Conservation (phyloP, 2,797 vertebrate genomes). For the Sardinella longiceps region DNA sequence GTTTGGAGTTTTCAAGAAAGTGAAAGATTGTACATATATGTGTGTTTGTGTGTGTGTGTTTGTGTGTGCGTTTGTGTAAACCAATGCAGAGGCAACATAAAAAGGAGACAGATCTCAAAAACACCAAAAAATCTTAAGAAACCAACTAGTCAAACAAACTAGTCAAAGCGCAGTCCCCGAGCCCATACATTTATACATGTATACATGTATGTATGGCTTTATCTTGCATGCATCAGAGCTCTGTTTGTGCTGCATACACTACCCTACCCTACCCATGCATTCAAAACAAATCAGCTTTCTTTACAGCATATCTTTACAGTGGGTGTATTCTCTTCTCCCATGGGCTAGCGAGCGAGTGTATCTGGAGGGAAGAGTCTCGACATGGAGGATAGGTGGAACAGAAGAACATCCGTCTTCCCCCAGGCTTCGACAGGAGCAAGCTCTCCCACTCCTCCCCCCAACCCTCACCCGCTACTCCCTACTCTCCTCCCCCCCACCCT, state of each 20-base stretch:
- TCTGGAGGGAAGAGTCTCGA: conserved; percentile 57
- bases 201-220: not conserved
- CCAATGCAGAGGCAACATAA: not conserved
- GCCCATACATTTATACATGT: not conserved
- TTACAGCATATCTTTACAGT: not conserved
- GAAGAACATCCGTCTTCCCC: conserved; percentile 67
- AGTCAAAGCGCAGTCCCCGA: not conserved
- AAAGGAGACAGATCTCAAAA: not conserved
- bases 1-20: conserved; percentile 28
- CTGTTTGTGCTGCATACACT: not conserved
- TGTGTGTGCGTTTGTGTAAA: conserved; percentile 31
- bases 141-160: not conserved
- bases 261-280: not conserved
- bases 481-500: not conserved
- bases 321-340: not conserved
- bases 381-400: conserved; percentile 66
- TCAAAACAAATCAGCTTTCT: not conserved
- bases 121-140: not conserved
- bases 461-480: too few relatives aligned
- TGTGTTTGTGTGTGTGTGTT: not conserved
- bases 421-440: conserved; percentile 63
- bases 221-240: not conserved
- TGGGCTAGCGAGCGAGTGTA: conserved; percentile 34
- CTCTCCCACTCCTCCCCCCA: conserved; percentile 51
- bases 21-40: not conserved